Base-by-base conservation (phyloP, 2,888 invertebrate species). In the Lordiphosa fenestrarum region DNA sequence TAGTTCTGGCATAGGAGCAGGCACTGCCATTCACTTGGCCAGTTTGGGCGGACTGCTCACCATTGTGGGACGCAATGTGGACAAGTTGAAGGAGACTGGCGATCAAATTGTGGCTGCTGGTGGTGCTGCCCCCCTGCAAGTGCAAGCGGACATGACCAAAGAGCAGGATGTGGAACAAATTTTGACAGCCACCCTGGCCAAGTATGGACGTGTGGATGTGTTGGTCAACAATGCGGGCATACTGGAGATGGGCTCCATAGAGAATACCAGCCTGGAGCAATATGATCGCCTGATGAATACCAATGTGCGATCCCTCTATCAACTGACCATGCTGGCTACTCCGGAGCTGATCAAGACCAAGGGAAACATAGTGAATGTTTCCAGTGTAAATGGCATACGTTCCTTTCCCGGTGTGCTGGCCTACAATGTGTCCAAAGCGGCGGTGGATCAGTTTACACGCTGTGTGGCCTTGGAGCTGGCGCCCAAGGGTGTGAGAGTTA, bases 331-430 rank as follows among this genome's bases (percentile, higher is more conserved):
- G 93, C 88, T 97, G 47, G 95, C 97, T 3, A 94, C 95, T 0
- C 98, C 98, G 0, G 93, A 97, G 90, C 91, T 98, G 15, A 90
- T 96, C 2, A 92, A 94, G 89, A 92, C 93, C 0, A 95, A 96
- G 89, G 97, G 97, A n/a, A 95, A 94, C 71, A 94, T 98, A 74
- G 97, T 99, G 0, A 99, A 98, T 88, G 95, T 99, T 0, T 98
- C 98, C 1, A 98, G 98, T 88, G 96, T 98, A 0, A 95, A 95
- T 84, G 98, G 98, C 3, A 91, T 97, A 21, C 91, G 98, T 84
- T 93, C 98, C 42, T 98, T 98, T 87, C 94, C 98, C 2, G 95
- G 95, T 6, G 95, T 98, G 0, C 89, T 98, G 41, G 95, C 97
- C 0, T 99, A 99, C 88, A 94, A 94, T 73, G 94, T 99, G 88